A percentile compares a stretch with the other conserved stretches of the same genome.
phyloP scores from a whole-genome alignment of 2,888 invertebrate genomes.

The Caenorhabditis sulstoni region DNA sequence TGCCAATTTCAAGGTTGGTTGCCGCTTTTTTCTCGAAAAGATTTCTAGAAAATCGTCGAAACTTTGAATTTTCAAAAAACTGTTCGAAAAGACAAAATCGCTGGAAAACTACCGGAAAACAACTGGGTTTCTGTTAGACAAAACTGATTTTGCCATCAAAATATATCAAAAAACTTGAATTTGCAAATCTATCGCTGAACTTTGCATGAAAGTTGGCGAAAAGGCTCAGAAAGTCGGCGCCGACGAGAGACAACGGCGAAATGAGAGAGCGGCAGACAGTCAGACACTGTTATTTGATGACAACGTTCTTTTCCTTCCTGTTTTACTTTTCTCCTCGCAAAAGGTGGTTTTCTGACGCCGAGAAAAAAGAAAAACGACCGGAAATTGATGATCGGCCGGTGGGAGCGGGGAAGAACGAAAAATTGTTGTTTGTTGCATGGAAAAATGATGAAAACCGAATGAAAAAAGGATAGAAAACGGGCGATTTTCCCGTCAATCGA shows the following conservation, averaged over 20 bases:
- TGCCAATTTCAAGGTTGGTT: slow-evolving; percentile 30
- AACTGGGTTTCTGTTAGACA: too few relatives aligned
- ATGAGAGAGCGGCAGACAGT: slow-evolving; percentile 12
- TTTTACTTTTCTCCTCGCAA: not conserved
- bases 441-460: slow-evolving; percentile 12
- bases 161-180: not conserved
- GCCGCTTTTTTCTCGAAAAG: too few relatives aligned
- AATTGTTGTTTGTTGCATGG: slow-evolving; percentile 46
- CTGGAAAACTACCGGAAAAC: too few relatives aligned
- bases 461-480: slow-evolving; percentile 8
- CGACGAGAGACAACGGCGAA: slow-evolving; percentile 22
- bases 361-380: not conserved
- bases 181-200: not conserved
- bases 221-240: too few relatives aligned
- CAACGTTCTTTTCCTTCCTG: slow-evolving; percentile 12
- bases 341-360: not conserved
- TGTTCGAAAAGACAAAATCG: not conserved
- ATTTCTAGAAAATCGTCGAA: not conserved
- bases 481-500: slow-evolving; percentile 37
- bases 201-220: not conserved
- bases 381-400: not conserved
- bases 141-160: not conserved
- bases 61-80: not conserved
- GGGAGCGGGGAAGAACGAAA: too few relatives aligned
- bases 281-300: slow-evolving; percentile 40